These are phyloP conservation scores for Poecilus cupreus DNA, from an alignment of 2,888 invertebrate genomes.

Conservation along the genomic window DNA sequence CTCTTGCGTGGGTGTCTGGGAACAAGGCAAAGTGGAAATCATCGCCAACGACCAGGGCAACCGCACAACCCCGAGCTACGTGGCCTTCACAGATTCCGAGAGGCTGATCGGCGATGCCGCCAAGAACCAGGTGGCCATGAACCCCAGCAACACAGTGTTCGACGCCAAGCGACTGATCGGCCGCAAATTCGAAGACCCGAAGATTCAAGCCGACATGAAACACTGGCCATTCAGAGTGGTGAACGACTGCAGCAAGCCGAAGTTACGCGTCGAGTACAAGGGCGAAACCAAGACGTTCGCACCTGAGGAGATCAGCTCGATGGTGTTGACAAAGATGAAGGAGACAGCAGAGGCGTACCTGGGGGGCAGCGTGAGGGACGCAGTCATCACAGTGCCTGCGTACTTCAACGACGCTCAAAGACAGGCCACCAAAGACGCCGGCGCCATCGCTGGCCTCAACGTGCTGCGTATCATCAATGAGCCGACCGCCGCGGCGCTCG, in stretches of 20 bases:
- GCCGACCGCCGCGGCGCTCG: conserved; percentile 77
- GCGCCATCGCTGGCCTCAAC: conserved; percentile 79
- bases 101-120: conserved; percentile 80
- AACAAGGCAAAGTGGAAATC: conserved; percentile 88
- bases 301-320: conserved; percentile 83
- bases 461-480: conserved; percentile 81
- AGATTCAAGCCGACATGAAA: conserved; percentile 83
- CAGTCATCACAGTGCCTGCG: conserved; percentile 86
- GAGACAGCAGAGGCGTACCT: conserved; percentile 82
- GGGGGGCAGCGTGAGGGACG: conserved; percentile 80
- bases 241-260: conserved; percentile 78
- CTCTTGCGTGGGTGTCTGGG: conserved; percentile 89
- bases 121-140: conserved; percentile 81
- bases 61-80: conserved; percentile 87
- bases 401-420: conserved; percentile 83
- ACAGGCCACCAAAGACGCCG: conserved; percentile 83
- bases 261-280: conserved; percentile 79
- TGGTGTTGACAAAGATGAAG: conserved; percentile 78
- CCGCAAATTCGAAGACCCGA: conserved; percentile 80
- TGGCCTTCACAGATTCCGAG: conserved; percentile 81
- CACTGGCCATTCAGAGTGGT: conserved; percentile 86
- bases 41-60: conserved; percentile 94
- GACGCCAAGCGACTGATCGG: conserved; percentile 80
- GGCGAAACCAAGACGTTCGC: conserved; percentile 79
- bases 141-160: conserved; percentile 82